A percentile compares a stretch with the other conserved stretches of the same genome.
Conservation (phyloP, 1,140 invertebrate genomes). For the Manduca sexta region DNA sequence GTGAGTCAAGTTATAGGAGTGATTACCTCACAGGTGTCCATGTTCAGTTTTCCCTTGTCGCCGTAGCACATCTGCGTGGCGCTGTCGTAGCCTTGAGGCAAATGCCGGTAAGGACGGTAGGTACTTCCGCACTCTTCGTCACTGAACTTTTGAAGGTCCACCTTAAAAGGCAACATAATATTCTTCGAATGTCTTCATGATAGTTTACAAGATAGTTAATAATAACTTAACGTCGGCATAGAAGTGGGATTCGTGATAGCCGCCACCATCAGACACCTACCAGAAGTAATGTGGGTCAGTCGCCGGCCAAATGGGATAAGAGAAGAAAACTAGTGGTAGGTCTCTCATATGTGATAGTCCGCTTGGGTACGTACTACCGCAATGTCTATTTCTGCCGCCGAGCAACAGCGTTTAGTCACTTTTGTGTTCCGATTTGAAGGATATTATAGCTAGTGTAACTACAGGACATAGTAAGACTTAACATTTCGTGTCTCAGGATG, state of each 20-base stretch:
- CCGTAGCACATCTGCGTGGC: conserved; percentile 24
- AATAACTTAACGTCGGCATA: not conserved
- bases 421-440: no score
- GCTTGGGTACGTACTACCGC: no score
- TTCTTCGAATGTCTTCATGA: not conserved
- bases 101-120: conserved; percentile 3
- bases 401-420: no score
- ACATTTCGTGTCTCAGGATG: no score
- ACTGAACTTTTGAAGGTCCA: conserved; percentile 11
- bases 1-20: not conserved
- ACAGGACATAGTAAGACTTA: no score
- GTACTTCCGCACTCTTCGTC: conserved; percentile 5
- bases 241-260: no score
- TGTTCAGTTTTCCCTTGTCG: conserved; percentile 9
- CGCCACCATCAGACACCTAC: no score
- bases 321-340: no score
- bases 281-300: not conserved
- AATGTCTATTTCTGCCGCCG: no score
- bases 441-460: no score
- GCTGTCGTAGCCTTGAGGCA: conserved; percentile 9
- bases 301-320: not conserved
- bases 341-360: no score
- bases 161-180: conserved; percentile 9
- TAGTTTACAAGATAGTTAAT: not conserved
- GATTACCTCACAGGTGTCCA: conserved; percentile 21